Evolutionary conservation across 2,888 invertebrate species (phyloP).

Genomic region (Pterostichus niger): DNA sequence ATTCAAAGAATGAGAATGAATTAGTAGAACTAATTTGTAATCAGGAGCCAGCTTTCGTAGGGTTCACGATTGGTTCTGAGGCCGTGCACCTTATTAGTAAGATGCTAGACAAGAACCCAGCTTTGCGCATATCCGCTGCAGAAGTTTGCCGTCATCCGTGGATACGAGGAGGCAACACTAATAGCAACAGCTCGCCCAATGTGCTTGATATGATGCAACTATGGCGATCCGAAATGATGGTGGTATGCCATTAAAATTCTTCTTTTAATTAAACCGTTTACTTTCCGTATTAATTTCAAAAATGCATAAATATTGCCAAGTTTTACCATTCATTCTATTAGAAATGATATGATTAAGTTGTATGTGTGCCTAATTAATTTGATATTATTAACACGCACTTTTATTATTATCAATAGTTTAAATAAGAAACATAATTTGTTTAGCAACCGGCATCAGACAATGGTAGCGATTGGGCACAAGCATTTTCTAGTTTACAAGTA

Average conservation of each 20-base stretch:
- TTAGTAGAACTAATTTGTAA: constrained; percentile 73
- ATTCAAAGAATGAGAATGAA: constrained; percentile 72
- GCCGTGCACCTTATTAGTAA: constrained; percentile 76
- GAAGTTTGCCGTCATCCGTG: constrained; percentile 79
- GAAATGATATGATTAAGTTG: too few relatives aligned
- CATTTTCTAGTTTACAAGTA: constrained; percentile 47
- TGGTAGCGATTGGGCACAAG: constrained; percentile 52
- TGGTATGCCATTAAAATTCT: constrained; percentile 67
- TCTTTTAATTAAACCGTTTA: neutral
- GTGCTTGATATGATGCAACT: constrained; percentile 77
- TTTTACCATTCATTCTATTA: too few relatives aligned
- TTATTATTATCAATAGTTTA: neutral
- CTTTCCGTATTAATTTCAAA: too few relatives aligned
- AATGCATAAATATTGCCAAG: too few relatives aligned
- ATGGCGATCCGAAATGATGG: constrained; percentile 75
- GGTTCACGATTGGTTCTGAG: constrained; percentile 69
- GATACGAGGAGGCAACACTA: constrained; percentile 72
- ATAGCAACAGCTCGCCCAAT: constrained; percentile 72
- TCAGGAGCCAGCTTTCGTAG: constrained; percentile 72
- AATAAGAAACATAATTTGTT: constrained; percentile 1
- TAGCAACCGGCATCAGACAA: constrained; percentile 15
- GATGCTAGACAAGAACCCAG: constrained; percentile 79
- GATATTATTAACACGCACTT: too few relatives aligned
- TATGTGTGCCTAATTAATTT: neutral
- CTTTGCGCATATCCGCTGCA: constrained; percentile 78